Evolutionary conservation across 2,113 vertebrate genomes (phyloP).

Genomic region (Thermophis baileyi): DNA sequence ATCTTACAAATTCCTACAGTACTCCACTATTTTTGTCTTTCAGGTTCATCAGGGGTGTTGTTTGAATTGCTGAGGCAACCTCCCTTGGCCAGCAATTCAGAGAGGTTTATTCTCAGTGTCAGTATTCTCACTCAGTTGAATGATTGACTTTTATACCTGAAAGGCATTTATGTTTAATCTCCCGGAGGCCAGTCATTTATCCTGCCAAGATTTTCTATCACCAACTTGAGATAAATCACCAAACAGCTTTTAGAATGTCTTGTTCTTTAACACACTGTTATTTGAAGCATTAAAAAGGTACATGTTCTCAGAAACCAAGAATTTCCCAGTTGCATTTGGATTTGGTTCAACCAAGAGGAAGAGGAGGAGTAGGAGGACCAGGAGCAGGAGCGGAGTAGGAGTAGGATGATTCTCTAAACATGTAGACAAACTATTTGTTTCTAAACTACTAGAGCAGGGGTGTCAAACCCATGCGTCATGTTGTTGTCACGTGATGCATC

Average conservation of each 20-base stretch:
- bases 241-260: conserved; percentile 10
- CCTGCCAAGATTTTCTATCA: conserved; percentile 14
- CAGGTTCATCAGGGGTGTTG: not conserved
- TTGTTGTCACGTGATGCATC: no score
- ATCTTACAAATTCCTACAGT: not conserved
- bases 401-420: not conserved
- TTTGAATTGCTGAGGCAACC: conserved; percentile 9
- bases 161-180: conserved; percentile 22
- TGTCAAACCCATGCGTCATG: no score
- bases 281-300: conserved; percentile 19
- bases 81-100: not conserved
- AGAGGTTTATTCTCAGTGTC: conserved; percentile 17
- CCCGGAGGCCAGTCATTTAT: conserved; percentile 2
- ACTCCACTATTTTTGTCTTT: conserved; percentile 21
- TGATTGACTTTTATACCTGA: conserved; percentile 22
- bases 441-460: not conserved
- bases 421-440: not conserved
- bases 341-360: not conserved
- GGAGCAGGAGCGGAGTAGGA: not conserved
- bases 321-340: not conserved
- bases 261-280: not conserved
- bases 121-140: not conserved
- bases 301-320: not conserved
- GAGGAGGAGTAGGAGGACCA: not conserved
- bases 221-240: not conserved